Base-by-base conservation (phyloP, 2,888 invertebrate genomes). In the Drosophila seclusa region DNA sequence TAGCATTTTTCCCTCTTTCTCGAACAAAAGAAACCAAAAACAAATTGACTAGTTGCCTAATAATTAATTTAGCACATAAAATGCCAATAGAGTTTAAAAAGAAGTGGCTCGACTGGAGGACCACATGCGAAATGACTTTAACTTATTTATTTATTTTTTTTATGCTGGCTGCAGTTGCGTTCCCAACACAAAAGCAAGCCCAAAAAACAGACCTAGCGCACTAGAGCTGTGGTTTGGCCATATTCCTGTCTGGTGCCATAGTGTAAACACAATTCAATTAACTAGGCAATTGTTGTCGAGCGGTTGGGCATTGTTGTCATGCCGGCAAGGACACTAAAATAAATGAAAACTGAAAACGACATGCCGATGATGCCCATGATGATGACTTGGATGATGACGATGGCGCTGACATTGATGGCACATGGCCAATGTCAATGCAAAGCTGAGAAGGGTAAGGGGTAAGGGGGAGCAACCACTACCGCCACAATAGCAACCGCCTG, bases 201-300 rank as follows among this genome's bases (percentile, higher is more conserved):
- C 57, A 75, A 87, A 78, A 71, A 68, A 48, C 66, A 67, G 52
- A 38, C 10, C 13, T 24, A 18, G 24, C 4, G 40, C n/a, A 3
- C 24, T 32, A 11, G 38, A 1, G 10, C 21, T 45, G 7, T 11
- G 55, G n/a, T 6, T 27, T 38, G 62, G 24, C 52, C 36, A 50
- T 38, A 42, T 60, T 68, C 36, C 45, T 71, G 66, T 60, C 69
- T 66, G 68, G 67, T 72, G 76, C 80, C 78, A 68, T 68, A 86
- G 87, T 88, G 89, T 86, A 90, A 87, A 87, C 87, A 89, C 87
- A 87, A 87, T 87, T 90, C 89, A 87, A 87, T 87, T 87, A 90
- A 90, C 90, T 83, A 67, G 74, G 55, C 75, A 78, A 80, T 86
- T 78, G 90, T 88, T 75, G 90, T 78, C 73, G 80, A 70, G 84